phyloP scores from a whole-genome alignment of 1,140 invertebrate genomes.

The Wiebesia pumilae region DNA sequence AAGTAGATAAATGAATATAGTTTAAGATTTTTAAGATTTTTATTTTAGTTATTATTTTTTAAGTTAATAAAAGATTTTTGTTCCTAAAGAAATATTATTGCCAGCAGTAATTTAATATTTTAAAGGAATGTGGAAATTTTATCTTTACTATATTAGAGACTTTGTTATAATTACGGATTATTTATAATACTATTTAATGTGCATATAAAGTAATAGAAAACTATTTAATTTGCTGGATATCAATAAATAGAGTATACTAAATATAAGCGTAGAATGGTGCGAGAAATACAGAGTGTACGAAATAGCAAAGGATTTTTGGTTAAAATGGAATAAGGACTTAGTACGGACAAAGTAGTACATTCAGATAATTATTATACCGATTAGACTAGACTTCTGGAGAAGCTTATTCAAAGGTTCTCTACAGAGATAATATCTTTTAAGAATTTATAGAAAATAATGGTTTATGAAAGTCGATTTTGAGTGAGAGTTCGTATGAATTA shows the following conservation, averaged over 20 bases:
- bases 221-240: too few relatives aligned
- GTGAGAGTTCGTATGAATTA: neutral
- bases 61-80: too few relatives aligned
- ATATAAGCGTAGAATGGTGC: neutral
- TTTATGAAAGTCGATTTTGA: neutral
- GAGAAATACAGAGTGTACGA: neutral
- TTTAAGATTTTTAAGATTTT: too few relatives aligned
- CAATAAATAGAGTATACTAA: neutral
- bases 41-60: too few relatives aligned
- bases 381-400: neutral
- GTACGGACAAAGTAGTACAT: neutral
- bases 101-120: too few relatives aligned
- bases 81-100: too few relatives aligned
- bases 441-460: constrained; percentile 3
- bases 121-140: too few relatives aligned
- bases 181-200: too few relatives aligned
- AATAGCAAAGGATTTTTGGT: neutral
- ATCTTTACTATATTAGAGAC: too few relatives aligned
- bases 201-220: too few relatives aligned
- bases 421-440: neutral
- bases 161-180: too few relatives aligned
- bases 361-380: neutral
- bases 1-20: too few relatives aligned
- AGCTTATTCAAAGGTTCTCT: neutral
- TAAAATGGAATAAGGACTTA: neutral